Percentiles rank a stretch among this genome's conserved stretches.
Conservation (phyloP, 2,888 invertebrate species). For the Synanthedon andrenaeformis region DNA sequence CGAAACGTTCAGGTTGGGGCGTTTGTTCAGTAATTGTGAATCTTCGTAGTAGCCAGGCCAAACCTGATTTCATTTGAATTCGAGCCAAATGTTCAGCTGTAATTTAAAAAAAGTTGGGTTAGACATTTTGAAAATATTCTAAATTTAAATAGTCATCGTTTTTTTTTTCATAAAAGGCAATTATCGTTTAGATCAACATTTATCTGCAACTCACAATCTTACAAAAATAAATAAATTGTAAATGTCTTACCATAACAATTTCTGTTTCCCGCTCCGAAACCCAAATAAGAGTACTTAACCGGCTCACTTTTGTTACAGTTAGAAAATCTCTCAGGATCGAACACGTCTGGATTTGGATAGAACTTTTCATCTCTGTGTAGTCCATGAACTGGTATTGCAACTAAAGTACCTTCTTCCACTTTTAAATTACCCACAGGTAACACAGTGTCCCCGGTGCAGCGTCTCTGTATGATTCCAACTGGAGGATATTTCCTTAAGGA, state of each 20-base stretch:
- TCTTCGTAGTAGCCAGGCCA: constrained; percentile 25
- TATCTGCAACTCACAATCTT: no score
- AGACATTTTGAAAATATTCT: not conserved
- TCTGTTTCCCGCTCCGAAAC: constrained; percentile 64
- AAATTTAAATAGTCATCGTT: not conserved
- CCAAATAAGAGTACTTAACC: constrained; percentile 43
- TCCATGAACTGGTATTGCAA: constrained; percentile 28
- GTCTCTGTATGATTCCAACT: constrained; percentile 30
- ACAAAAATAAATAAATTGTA: no score
- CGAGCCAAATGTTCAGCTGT: constrained; percentile 33
- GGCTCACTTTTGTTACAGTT: constrained; percentile 15
- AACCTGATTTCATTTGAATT: constrained; percentile 26
- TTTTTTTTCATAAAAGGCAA: no score
- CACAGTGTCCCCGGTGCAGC: constrained; percentile 28
- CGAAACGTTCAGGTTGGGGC: constrained; percentile 14
- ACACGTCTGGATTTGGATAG: constrained; percentile 41
- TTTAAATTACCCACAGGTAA: constrained; percentile 27
- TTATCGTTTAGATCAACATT: no score
- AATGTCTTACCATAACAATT: constrained; percentile 53
- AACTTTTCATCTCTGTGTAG: constrained; percentile 42
- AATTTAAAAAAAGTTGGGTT: constrained; percentile 6
- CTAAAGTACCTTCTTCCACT: constrained; percentile 22
- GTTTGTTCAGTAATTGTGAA: constrained; percentile 24
- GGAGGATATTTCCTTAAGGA: constrained; percentile 40
- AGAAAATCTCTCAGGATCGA: constrained; percentile 59